phyloP scores from a whole-genome alignment of 1,140 invertebrate species.

The Drosophila repletoides region DNA sequence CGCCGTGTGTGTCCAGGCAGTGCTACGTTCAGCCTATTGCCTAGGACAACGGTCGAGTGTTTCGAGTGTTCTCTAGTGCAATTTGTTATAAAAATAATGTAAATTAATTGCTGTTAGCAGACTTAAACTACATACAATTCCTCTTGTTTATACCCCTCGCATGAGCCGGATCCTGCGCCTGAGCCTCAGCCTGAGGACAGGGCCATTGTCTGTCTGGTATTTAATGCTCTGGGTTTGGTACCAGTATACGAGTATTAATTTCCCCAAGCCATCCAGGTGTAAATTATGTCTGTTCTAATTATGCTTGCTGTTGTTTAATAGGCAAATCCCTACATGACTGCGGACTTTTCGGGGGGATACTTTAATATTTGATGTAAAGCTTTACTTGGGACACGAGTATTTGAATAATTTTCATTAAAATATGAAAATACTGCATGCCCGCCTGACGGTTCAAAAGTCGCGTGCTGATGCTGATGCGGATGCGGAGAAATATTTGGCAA shows the following conservation, averaged over 20 bases:
- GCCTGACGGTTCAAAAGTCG: slow-evolving; percentile 27
- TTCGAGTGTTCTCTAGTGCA: slow-evolving; percentile 32
- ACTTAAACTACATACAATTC: no score
- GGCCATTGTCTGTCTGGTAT: slow-evolving; percentile 14
- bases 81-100: slow-evolving; percentile 75
- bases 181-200: no score
- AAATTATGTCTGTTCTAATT: slow-evolving; percentile 39
- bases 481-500: slow-evolving; percentile 8
- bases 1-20: slow-evolving; percentile 12
- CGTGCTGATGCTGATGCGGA: background rate
- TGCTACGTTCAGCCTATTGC: no score
- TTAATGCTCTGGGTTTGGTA: slow-evolving; percentile 20
- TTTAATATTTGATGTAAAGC: no score
- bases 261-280: slow-evolving; percentile 20
- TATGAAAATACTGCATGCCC: background rate
- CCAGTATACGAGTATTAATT: slow-evolving; percentile 9
- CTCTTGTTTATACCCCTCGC: no score
- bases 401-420: slow-evolving; percentile 46
- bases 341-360: no score
- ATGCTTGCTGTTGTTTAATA: background rate
- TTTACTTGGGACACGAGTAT: no score
- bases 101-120: slow-evolving; percentile 60
- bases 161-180: no score
- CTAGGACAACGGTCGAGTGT: background rate
- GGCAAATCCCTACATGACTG: background rate